A percentile compares a stretch with the other conserved stretches of the same genome.
Evolutionary conservation across 53 echinoderm and acorn worm genomes (phyloP).

Genomic region (Actinopyga echinites): DNA sequence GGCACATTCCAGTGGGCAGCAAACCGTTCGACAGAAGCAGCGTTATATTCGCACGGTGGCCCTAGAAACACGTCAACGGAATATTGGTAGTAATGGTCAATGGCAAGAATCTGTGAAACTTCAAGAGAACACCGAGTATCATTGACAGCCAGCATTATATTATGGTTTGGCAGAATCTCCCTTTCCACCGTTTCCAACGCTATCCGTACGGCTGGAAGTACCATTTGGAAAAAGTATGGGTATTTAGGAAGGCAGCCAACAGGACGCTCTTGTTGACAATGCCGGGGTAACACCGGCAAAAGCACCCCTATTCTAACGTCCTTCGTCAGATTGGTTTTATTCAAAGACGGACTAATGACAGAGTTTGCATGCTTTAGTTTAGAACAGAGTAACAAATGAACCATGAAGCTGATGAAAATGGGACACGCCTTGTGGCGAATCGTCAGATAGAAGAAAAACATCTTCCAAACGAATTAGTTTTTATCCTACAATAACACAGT

Average conservation of each 20-base stretch:
- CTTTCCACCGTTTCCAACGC: constrained; percentile 54
- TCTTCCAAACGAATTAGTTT: too few relatives aligned
- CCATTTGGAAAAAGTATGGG: constrained; percentile 75
- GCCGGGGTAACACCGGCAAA: background rate
- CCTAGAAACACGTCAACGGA: constrained; percentile 68
- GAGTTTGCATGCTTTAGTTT: too few relatives aligned
- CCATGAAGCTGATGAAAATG: too few relatives aligned
- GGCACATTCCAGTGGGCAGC: constrained; percentile 71
- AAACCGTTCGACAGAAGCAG: constrained; percentile 57
- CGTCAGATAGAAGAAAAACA: too few relatives aligned
- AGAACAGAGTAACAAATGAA: too few relatives aligned
- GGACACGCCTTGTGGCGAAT: too few relatives aligned
- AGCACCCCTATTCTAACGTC: background rate
- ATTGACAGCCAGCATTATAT: constrained; percentile 25
- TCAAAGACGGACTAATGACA: background rate
- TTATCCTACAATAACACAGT: too few relatives aligned
- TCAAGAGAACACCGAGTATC: constrained; percentile 50
- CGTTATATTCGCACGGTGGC: constrained; percentile 71
- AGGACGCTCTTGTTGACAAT: background rate
- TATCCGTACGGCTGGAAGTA: constrained; percentile 65
- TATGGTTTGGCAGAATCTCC: constrained; percentile 25
- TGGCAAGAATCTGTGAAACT: constrained; percentile 58
- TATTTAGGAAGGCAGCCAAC: constrained; percentile 17
- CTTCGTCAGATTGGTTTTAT: background rate
- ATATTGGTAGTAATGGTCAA: constrained; percentile 41